Percentiles rank a stretch among this genome's conserved stretches.
These are phyloP conservation scores for Sphenopsis melanotis DNA, from an alignment of 2,797 vertebrate species.

Conservation along the genomic window DNA sequence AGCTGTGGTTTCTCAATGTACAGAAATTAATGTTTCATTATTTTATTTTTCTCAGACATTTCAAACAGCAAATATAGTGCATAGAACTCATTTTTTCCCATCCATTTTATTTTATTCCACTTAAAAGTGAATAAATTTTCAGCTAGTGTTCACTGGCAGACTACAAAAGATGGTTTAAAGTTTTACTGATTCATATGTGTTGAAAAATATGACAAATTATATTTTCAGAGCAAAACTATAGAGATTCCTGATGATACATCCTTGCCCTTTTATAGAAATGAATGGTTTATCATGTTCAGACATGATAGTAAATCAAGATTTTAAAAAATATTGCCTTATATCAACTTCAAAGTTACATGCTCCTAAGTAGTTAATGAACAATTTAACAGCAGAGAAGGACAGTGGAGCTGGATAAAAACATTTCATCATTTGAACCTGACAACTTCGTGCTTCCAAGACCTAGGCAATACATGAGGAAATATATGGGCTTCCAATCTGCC, in stretches of 20 bases:
- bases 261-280: neutral
- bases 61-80: neutral
- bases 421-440: neutral
- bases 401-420: neutral
- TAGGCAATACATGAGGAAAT: neutral
- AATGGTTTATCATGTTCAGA: neutral
- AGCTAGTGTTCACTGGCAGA: neutral
- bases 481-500: neutral
- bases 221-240: neutral
- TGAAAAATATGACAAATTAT: neutral
- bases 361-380: neutral
- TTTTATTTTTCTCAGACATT: neutral
- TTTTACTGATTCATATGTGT: neutral
- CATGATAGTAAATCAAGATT: neutral
- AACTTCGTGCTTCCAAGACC: neutral
- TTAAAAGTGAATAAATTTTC: neutral
- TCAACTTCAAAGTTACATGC: neutral
- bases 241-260: neutral
- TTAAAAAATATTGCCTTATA: neutral
- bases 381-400: neutral
- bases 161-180: neutral
- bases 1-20: neutral
- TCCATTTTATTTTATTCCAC: neutral
- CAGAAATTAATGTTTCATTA: neutral
- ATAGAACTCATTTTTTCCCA: neutral